Evolutionary conservation across 2,113 vertebrate species (phyloP).

Genomic region (Peromyscus maniculatus): DNA sequence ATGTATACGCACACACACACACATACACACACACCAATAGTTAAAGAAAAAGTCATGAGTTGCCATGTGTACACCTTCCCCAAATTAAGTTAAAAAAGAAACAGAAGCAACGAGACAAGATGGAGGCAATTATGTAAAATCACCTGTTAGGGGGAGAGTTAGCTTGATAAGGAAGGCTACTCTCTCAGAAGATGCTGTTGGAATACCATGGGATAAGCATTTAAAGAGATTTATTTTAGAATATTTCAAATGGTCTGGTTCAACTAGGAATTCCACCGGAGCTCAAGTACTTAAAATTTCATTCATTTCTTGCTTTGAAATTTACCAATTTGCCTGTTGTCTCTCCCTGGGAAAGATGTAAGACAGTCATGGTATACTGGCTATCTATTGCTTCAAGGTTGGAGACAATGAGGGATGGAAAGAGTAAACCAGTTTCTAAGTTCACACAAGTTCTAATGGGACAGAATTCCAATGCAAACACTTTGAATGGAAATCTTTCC

Average conservation of each 20-base stretch:
- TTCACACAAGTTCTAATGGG: not conserved
- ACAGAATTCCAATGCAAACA: constrained; percentile 25
- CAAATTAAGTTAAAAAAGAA: not conserved
- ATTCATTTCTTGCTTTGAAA: constrained; percentile 19
- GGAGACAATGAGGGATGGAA: not conserved
- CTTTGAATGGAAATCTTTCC: not conserved
- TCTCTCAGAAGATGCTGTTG: constrained; percentile 12
- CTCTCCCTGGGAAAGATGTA: not conserved
- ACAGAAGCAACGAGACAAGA: not conserved
- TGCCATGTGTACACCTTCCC: too few species aligned
- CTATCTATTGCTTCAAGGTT: not conserved
- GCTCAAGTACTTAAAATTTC: not conserved
- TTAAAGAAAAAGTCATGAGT: not conserved
- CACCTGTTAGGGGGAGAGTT: not conserved
- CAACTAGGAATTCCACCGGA: not conserved
- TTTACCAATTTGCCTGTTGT: constrained; percentile 15
- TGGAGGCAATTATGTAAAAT: constrained; percentile 29
- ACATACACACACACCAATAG: not conserved
- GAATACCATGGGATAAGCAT: not conserved
- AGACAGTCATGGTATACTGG: not conserved
- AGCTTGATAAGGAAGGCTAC: not conserved
- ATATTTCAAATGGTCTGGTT: constrained; percentile 33
- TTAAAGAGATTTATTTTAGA: constrained; percentile 21
- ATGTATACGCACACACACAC: too few species aligned
- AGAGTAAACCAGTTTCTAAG: not conserved